phyloP scores from a whole-genome alignment of 2,113 vertebrate genomes.

The Thunnus thynnus region DNA sequence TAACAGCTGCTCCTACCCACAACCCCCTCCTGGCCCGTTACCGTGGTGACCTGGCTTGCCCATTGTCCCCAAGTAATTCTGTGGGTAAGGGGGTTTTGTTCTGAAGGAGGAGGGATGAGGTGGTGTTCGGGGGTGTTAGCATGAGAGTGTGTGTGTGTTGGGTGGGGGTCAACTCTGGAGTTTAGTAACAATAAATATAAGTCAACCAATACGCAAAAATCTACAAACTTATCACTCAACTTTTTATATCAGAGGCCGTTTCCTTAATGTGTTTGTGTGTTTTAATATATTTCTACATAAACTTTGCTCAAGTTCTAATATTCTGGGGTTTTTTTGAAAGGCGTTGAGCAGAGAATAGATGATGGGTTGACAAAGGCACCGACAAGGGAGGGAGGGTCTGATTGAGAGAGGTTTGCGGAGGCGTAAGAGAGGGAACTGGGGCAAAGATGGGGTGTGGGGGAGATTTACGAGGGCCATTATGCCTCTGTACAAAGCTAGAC shows the following conservation, averaged over 20 bases:
- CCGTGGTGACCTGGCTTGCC: slow-evolving; percentile 86
- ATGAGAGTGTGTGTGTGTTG: slow-evolving; percentile 72
- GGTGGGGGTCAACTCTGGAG: slow-evolving; percentile 74
- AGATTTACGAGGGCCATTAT: slow-evolving; percentile 60
- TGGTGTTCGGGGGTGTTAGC: slow-evolving; percentile 76
- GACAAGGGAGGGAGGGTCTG: slow-evolving; percentile 75
- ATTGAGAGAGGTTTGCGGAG: slow-evolving; percentile 68
- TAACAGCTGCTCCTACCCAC: slow-evolving; percentile 89
- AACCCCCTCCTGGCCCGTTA: slow-evolving; percentile 84
- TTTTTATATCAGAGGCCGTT: slow-evolving; percentile 8
- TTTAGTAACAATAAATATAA: slow-evolving; percentile 67
- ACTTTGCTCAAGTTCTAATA: slow-evolving; percentile 38
- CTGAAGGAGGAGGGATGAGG: slow-evolving; percentile 84
- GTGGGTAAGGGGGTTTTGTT: slow-evolving; percentile 85
- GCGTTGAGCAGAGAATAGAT: slow-evolving; percentile 50
- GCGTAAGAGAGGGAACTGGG: slow-evolving; percentile 73
- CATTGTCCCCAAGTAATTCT: slow-evolving; percentile 89
- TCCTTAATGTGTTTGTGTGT: neutral
- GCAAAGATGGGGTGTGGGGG: slow-evolving; percentile 72
- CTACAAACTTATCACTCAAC: neutral
- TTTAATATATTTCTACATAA: neutral
- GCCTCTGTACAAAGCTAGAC: slow-evolving; percentile 69
- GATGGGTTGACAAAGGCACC: slow-evolving; percentile 63
- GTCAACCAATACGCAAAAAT: slow-evolving; percentile 29
- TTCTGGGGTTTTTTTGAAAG: slow-evolving; percentile 11